These are phyloP conservation scores for Dinoponera quadriceps DNA, from an alignment of 1,140 invertebrate species.

Conservation along the genomic window DNA sequence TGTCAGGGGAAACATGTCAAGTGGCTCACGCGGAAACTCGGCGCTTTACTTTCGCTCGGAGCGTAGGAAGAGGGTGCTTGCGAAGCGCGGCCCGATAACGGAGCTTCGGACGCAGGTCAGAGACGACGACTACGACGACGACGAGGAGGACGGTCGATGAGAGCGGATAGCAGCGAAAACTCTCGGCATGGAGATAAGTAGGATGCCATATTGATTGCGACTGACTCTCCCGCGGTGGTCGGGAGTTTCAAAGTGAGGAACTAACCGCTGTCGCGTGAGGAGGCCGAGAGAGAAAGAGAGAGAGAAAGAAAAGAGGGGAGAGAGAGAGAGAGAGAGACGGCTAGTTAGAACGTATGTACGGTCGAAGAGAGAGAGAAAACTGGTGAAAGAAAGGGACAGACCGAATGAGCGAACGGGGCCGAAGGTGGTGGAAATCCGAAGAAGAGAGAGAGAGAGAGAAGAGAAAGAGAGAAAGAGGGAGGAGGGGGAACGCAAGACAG, in stretches of 20 bases:
- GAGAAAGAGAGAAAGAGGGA: slow-evolving; percentile 40
- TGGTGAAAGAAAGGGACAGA: slow-evolving; percentile 6
- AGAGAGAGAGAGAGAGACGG: slow-evolving; percentile 18
- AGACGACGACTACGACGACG: not conserved
- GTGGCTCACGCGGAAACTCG: slow-evolving; percentile 23
- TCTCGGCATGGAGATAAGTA: slow-evolving; percentile 81
- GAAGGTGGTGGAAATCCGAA: slow-evolving; percentile 27
- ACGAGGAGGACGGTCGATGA: slow-evolving; percentile 33
- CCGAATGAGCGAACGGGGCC: slow-evolving; percentile 28
- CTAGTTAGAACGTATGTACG: slow-evolving; percentile 46
- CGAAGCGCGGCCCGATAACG: slow-evolving; percentile 46
- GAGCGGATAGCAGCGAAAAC: slow-evolving; percentile 72
- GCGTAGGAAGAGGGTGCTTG: slow-evolving; percentile 9
- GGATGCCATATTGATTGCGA: slow-evolving; percentile 84
- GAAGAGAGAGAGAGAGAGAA: slow-evolving; percentile 37
- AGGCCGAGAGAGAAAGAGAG: slow-evolving; percentile 54
- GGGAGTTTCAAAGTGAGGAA: slow-evolving; percentile 81
- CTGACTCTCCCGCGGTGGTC: slow-evolving; percentile 75
- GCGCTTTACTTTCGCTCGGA: slow-evolving; percentile 30
- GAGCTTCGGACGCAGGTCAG: slow-evolving; percentile 56
- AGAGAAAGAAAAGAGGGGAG: slow-evolving; percentile 3
- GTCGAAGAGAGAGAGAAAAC: slow-evolving; percentile 48
- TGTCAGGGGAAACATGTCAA: not conserved
- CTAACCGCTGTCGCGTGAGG: slow-evolving; percentile 61
- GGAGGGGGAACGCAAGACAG: slow-evolving; percentile 49